Evolutionary conservation across 2,888 invertebrate genomes (phyloP).

Genomic region (Oscheius myriophilus): DNA sequence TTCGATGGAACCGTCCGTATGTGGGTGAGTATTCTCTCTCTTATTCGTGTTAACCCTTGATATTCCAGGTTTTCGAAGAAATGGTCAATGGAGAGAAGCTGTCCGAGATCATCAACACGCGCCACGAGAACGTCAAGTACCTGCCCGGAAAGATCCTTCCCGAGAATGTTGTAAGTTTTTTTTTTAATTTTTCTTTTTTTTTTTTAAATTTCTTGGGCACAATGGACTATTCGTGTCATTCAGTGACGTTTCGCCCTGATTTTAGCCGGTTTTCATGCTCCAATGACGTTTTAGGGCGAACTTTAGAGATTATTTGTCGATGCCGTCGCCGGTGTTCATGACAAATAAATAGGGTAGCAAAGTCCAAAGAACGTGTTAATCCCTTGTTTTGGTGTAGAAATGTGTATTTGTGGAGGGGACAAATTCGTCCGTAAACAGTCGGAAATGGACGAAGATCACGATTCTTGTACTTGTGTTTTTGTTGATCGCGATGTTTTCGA

Average conservation of each 20-base stretch:
- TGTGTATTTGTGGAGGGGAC: neutral
- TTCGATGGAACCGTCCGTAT: constrained; percentile 83
- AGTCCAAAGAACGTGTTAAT: neutral
- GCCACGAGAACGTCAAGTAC: constrained; percentile 98
- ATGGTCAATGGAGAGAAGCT: constrained; percentile 88
- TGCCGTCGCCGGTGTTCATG: no score
- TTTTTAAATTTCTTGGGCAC: neutral
- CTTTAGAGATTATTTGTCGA: no score
- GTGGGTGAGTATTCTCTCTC: constrained; percentile 38
- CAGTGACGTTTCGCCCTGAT: no score
- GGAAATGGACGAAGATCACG: no score
- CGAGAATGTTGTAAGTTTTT: constrained; percentile 86
- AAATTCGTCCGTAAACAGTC: neutral
- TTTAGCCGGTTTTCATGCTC: no score
- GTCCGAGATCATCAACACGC: constrained; percentile 96
- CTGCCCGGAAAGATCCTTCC: constrained; percentile 92
- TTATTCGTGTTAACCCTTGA: neutral
- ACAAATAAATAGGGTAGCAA: neutral
- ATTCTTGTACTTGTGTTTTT: no score
- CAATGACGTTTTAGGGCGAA: no score
- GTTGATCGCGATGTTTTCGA: no score
- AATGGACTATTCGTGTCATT: no score
- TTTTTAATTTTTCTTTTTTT: neutral
- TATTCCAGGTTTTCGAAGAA: constrained; percentile 74
- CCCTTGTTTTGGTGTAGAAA: neutral